Base-by-base conservation (phyloP, 2,888 invertebrate species). In the Steinernema carpocapsae region DNA sequence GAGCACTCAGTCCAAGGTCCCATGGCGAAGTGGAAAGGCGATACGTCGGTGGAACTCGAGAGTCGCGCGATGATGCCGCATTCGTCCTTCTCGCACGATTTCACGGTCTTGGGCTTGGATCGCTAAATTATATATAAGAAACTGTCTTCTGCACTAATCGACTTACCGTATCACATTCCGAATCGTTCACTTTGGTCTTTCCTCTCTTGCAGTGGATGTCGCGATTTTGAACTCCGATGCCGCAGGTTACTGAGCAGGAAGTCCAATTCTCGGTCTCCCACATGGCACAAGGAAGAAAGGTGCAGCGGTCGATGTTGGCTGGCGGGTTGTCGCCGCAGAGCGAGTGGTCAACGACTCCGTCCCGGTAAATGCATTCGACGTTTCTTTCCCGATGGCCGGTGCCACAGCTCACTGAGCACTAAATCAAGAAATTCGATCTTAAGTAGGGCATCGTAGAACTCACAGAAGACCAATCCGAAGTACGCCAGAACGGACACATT, bases 401-500 rank as follows among this genome's bases (percentile, higher is more conserved):
- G 6, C 88, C 88, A 77, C 88, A 88, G 0, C 84, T 78, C 6
- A 84, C 86, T 1, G 86, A 86, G 76, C 88, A 88, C 81, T 83
- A 74, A 74, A 80, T 51, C n/a, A n/a, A n/a, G n/a, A n/a, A n/a
- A n/a, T n/a, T n/a, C n/a, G n/a, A n/a, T 12, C 19, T 43, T 51
- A 45, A 64, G 59, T 42, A 4, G n/a, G 42, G n/a, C n/a, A 37
- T 37, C 3, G 14, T 24, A 14, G 10, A 75, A 72, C 86, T 77
- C 79, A 89, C 89, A 80, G 85, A 84, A 29, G 86, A 83, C 89
- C 89, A 90, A 17, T 87, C 82, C 29, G 85, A 84, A 0, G 83
- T 77, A 70, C 85, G 80, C 90, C 90, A 90, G 70, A 84, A 85
- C 12, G 90, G 88, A 84, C 90, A 90, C 0, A 85, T 82, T 2